A percentile compares a stretch with the other conserved stretches of the same genome.
These are phyloP conservation scores for Ctenochaetus hawaiiensis DNA, from an alignment of 2,797 vertebrate genomes.

Conservation along the genomic window DNA sequence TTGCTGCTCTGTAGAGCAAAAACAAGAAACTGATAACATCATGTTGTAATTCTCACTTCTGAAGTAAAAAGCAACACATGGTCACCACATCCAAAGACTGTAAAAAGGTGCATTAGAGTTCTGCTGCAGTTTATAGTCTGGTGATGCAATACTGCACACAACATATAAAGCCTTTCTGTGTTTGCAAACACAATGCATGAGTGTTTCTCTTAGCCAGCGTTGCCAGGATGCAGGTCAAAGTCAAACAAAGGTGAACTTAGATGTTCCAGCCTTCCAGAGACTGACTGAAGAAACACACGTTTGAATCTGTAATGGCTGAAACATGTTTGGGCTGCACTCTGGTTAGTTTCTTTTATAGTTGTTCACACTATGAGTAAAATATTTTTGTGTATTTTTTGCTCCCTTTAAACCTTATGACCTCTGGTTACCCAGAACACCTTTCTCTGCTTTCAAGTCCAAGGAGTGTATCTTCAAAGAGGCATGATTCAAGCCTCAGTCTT, in stretches of 20 bases:
- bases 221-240: slow-evolving; percentile 16
- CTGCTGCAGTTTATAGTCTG: slow-evolving; percentile 3
- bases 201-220: neutral
- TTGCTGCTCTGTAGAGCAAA: neutral
- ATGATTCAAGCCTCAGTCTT: neutral
- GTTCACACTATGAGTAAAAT: neutral
- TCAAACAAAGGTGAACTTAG: neutral
- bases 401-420: neutral
- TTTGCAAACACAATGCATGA: neutral
- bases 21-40: neutral
- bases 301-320: neutral
- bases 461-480: slow-evolving; percentile 9
- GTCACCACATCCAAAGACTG: neutral
- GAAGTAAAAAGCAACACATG: no score
- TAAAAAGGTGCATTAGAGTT: neutral
- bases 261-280: neutral
- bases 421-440: neutral
- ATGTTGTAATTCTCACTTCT: neutral
- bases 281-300: slow-evolving; percentile 5
- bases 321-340: neutral
- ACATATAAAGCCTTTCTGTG: neutral
- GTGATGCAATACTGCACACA: neutral
- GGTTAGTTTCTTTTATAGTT: neutral
- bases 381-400: neutral
- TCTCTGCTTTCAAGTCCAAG: neutral